Evolutionary conservation across 2,113 vertebrate genomes (phyloP), one percentile per base, ranked within the genome.

Genomic region (Cyprinodon variegatus): DNA sequence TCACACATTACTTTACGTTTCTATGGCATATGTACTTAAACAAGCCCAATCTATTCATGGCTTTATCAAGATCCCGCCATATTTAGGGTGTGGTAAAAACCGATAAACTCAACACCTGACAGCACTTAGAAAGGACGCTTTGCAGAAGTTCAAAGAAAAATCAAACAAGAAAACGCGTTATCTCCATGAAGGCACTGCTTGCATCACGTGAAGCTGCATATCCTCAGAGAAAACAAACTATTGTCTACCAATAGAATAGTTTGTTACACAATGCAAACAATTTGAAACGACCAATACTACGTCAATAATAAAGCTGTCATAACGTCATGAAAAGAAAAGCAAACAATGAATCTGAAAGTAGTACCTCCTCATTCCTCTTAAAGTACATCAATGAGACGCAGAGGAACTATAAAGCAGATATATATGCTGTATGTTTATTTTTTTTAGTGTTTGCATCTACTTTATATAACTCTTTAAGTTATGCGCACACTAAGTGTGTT

Each of bases 341-440:
- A 41, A 72, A 72, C 64, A 65, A 61, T 29, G 57, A 45, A 69
- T 74, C 46, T 76, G 48, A 71, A 73, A 20, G 37, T 38, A 68
- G 29, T 39, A 69, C 36, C 45, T 70, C 60, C n/a, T 68, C 7
- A 63, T 59, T 4, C 41, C 50, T 65, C 89, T 84, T 68, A 36
- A 84, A 29, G 29, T 29, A 29, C 29, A 29, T 29, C 64, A 65
- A 75, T 68, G 40, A 66, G 13, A 9, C 38, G 60, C 17, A 53
- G 29, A 48, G 17, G 65, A 77, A 72, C 70, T 74, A 66, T 41
- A 67, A 75, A 65, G 76, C 11, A 72, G 79, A 82, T 72, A 79
- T 67, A 76, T 75, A 78, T 59, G 72, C 77, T 70, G 43, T 84
- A 73, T 79, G 77, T 78, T 80, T 82, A 29, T 29, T 60, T 65